phyloP scores from a whole-genome alignment of 2,113 vertebrate species.

The Nothocercus nigrocapillus region DNA sequence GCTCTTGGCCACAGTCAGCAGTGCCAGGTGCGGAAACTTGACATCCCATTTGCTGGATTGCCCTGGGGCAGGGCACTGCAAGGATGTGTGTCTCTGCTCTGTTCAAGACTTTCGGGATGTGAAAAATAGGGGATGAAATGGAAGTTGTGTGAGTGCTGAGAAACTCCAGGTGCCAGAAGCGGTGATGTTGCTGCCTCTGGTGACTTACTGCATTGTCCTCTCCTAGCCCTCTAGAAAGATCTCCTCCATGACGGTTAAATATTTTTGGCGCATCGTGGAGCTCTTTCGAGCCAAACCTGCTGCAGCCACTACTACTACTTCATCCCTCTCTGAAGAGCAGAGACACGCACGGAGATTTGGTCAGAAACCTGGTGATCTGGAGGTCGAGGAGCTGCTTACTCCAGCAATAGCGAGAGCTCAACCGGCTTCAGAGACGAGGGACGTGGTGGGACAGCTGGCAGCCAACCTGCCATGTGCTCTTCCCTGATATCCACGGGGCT shows the following conservation, averaged over 20 bases:
- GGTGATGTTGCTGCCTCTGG: background rate
- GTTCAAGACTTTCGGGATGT: background rate
- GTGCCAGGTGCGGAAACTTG: no score
- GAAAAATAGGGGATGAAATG: background rate
- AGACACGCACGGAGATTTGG: background rate
- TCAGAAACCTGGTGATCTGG: background rate
- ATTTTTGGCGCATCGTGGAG: background rate
- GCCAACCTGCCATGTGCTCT: background rate
- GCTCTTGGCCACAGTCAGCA: background rate
- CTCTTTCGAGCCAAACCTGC: background rate
- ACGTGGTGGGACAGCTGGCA: background rate
- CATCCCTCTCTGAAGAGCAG: background rate
- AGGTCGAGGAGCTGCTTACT: accelerated
- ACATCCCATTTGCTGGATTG: background rate
- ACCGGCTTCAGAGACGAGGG: background rate
- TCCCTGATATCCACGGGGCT: background rate
- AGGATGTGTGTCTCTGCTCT: background rate
- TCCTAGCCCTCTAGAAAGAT: background rate
- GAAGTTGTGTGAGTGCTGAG: background rate
- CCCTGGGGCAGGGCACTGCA: background rate
- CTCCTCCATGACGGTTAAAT: background rate
- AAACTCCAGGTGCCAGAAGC: background rate
- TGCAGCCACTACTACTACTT: background rate
- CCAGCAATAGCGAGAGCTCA: accelerated
- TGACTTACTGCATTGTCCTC: background rate